Base-by-base conservation (phyloP, 1,140 invertebrate genomes). In the Mactra quadrangularis region DNA sequence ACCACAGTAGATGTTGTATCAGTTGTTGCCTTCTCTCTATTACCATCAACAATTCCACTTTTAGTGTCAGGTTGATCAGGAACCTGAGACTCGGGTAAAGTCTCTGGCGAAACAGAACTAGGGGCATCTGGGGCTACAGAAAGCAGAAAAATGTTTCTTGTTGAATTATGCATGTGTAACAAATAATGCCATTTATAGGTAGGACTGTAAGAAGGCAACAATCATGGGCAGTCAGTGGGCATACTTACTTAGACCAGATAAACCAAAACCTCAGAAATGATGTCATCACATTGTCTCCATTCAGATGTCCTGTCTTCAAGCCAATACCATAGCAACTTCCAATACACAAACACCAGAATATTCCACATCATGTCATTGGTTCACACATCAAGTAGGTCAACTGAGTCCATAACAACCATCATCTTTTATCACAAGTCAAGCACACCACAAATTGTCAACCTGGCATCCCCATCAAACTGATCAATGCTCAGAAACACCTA, bases 141-240 rank as follows among this genome's bases (percentile, higher is more conserved):
- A 81, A 81, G 64, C 77, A 81, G 77, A 81, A 81, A 81, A 81
- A 81, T 78, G 38, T 81, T 53, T 50, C 53, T 81, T n/a, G 62
- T 81, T 81, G 77, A 81, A 81, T 59, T 22, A 64, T 55, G 35
- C 50, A 72, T 72, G 31, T 33, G 31, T 33, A 72, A 72, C 29
- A 68, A 68, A 17, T 50, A 11, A 41, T 47, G 64, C 45, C 45
- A 41, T 0, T 47, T 68, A 41, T 7, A 41, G 38, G 38, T 41
- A 41, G 19, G 27, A 31, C 11, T 55, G 70, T 31, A 55, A 38
- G 15, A 47, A 22, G 27, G 35, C 33, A 55, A 22, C n/a, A 47
- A 38, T 57, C 31, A 41, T 38, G 47, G 70, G 25, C 45, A 25
- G n/a, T 35, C 45, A 25, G n/a, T 35, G 70, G 70, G 70, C 70